Conservation (phyloP, 2,797 vertebrate species). For the Knipowitschia caucasica region DNA sequence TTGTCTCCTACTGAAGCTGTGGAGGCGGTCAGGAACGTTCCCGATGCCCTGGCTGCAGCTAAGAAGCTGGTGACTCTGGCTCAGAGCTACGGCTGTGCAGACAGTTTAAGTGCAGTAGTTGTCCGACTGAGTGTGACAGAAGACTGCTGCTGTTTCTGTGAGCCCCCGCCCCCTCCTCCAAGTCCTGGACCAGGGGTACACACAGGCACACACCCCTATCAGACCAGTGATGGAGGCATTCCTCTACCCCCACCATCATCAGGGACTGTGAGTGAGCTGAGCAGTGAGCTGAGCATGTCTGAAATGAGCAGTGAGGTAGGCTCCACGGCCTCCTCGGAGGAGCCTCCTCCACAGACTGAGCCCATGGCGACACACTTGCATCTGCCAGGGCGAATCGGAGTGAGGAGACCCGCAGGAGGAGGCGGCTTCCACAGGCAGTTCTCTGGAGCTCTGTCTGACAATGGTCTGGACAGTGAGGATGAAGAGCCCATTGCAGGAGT, state of each 20-base stretch:
- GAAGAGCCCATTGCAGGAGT: constrained; percentile 95
- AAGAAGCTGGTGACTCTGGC: constrained; percentile 96
- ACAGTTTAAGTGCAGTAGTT: constrained; percentile 91
- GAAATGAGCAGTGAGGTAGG: constrained; percentile 99
- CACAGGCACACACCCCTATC: constrained; percentile 33
- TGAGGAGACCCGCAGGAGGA: constrained; percentile 18
- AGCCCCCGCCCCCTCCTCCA: constrained; percentile 79
- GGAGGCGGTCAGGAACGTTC: constrained; percentile 87
- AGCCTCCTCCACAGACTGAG: constrained; percentile 70
- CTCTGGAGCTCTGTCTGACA: constrained; percentile 90
- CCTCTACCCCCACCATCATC: constrained; percentile 79
- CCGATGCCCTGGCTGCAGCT: constrained; percentile 86
- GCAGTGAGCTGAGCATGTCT: constrained; percentile 94
- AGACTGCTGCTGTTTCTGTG: constrained; percentile 95
- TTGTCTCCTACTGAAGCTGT: constrained; percentile 86
- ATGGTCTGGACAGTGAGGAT: constrained; percentile 93
- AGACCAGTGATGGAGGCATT: constrained; percentile 36
- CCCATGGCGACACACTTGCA: constrained; percentile 24
- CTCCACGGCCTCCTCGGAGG: constrained; percentile 92
- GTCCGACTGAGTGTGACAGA: constrained; percentile 91
- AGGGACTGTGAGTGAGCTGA: constrained; percentile 85
- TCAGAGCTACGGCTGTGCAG: constrained; percentile 91
- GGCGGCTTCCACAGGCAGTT: constrained; percentile 88
- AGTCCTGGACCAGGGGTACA: constrained; percentile 80
- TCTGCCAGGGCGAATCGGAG: constrained; percentile 26